Conservation (phyloP, 2,113 vertebrate genomes). For the Lepus timidus region DNA sequence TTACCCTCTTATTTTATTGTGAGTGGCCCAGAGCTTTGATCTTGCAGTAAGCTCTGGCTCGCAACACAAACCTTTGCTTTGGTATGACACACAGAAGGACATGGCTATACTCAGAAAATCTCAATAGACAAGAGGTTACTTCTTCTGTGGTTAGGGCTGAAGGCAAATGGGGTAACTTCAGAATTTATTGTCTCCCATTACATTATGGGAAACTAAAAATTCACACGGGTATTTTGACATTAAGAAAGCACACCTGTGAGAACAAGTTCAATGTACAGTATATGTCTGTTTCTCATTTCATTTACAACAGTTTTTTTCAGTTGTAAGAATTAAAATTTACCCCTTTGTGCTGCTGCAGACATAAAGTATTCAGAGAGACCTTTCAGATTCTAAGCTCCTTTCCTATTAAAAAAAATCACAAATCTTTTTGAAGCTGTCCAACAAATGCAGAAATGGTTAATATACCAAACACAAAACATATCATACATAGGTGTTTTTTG, state of each 20-base stretch:
- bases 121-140: slow-evolving; percentile 87
- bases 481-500: background rate
- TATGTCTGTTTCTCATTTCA: slow-evolving; percentile 86
- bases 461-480: background rate
- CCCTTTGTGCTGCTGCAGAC: slow-evolving; percentile 25
- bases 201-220: slow-evolving; percentile 88
- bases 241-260: slow-evolving; percentile 87
- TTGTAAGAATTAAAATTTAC: slow-evolving; percentile 72
- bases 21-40: slow-evolving; percentile 95
- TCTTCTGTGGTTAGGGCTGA: slow-evolving; percentile 84
- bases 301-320: slow-evolving; percentile 82
- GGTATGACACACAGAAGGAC: slow-evolving; percentile 82
- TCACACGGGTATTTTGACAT: slow-evolving; percentile 88
- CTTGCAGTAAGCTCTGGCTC: slow-evolving; percentile 89
- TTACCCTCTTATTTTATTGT: slow-evolving; percentile 92
- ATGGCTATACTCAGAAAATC: slow-evolving; percentile 80
- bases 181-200: slow-evolving; percentile 86
- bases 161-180: slow-evolving; percentile 87
- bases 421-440: slow-evolving; percentile 30
- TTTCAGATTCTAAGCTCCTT: slow-evolving; percentile 56
- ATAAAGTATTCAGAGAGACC: slow-evolving; percentile 17
- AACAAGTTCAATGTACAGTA: slow-evolving; percentile 69
- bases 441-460: slow-evolving; percentile 23
- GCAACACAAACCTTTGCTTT: slow-evolving; percentile 87
- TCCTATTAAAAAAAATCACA: slow-evolving; percentile 32